A percentile compares a stretch with the other conserved stretches of the same genome.
Conservation (phyloP, 2,113 vertebrate genomes). For the Cairina moschata region DNA sequence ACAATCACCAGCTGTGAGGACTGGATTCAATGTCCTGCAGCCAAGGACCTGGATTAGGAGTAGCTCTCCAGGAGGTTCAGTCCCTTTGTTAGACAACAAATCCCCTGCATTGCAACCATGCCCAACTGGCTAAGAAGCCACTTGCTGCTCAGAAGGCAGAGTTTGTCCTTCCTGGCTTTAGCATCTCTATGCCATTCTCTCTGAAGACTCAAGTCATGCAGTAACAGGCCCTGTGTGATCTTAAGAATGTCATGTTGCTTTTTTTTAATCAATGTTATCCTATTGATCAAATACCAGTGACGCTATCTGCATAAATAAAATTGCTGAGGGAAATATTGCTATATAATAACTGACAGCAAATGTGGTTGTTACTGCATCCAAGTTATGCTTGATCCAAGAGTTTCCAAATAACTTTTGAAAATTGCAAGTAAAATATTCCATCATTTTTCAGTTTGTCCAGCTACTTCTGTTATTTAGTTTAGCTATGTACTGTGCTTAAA, state of each 20-base stretch:
- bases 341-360: neutral
- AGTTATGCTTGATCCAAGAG: neutral
- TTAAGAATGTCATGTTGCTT: neutral
- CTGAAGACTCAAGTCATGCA: neutral
- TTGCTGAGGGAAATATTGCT: neutral
- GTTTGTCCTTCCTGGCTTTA: neutral
- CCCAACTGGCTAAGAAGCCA: neutral
- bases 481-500: neutral
- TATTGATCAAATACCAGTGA: neutral
- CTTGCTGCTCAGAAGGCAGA: neutral
- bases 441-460: neutral
- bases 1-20: neutral
- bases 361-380: neutral
- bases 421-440: neutral
- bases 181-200: neutral
- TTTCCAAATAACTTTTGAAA: neutral
- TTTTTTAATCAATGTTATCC: neutral
- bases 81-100: neutral
- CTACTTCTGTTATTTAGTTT: neutral
- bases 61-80: neutral
- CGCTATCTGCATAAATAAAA: neutral
- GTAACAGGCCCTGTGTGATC: neutral
- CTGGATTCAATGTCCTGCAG: neutral
- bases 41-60: neutral
- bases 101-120: rapidly evolving